These are phyloP conservation scores for Folsomia manolachei DNA, from an alignment of 2,888 invertebrate species.

Conservation along the genomic window DNA sequence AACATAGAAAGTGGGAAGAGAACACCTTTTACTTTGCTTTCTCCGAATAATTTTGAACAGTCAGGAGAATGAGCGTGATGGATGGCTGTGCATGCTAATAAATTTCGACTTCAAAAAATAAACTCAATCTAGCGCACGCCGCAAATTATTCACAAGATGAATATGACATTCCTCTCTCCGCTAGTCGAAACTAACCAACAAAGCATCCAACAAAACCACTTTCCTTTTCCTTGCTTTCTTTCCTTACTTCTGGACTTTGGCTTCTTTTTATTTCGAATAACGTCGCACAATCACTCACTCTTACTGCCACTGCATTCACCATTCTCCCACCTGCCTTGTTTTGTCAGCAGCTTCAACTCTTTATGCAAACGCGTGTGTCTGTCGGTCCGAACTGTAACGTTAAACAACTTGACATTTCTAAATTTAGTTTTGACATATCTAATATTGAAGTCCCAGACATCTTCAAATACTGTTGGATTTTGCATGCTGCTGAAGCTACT, in stretches of 20 bases:
- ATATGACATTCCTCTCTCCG: conserved; percentile 36
- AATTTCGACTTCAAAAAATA: conserved; percentile 46
- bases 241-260: background rate
- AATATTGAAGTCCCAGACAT: too few species aligned
- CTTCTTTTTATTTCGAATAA: background rate
- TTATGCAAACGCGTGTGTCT: too few species aligned
- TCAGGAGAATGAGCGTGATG: conserved; percentile 34
- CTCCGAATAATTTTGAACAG: background rate
- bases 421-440: too few species aligned
- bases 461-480: too few species aligned
- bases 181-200: too few species aligned
- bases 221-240: conserved; percentile 22
- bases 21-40: background rate
- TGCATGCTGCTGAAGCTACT: too few species aligned
- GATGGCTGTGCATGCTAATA: conserved; percentile 49
- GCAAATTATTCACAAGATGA: conserved; percentile 35
- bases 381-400: too few species aligned
- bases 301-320: background rate
- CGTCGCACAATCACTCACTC: conserved; percentile 24
- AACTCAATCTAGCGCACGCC: conserved; percentile 37
- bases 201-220: background rate
- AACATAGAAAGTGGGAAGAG: background rate
- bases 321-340: conserved; percentile 3
- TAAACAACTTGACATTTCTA: too few species aligned
- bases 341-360: too few species aligned